These are phyloP conservation scores for Cochlearius cochlearius DNA, from an alignment of 2,113 vertebrate species.

Conservation along the genomic window DNA sequence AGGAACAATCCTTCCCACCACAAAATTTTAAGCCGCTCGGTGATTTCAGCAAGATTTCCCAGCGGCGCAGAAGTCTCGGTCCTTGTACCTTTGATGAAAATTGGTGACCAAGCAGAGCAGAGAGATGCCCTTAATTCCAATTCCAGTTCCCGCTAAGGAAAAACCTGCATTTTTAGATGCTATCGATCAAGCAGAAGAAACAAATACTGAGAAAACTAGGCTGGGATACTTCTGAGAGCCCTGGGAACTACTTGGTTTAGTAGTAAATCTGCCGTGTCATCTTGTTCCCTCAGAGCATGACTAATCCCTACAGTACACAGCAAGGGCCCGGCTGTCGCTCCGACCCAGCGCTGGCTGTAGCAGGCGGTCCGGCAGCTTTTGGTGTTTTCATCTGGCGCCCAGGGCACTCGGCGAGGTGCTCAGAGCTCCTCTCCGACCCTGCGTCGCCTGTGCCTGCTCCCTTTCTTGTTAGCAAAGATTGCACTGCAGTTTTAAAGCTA, in stretches of 20 bases:
- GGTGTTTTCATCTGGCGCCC: background rate
- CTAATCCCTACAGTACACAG: background rate
- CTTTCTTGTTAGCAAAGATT: background rate
- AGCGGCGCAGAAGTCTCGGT: rapidly evolving
- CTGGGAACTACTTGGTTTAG: background rate
- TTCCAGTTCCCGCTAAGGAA: background rate
- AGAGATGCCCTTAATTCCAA: background rate
- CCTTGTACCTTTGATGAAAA: background rate
- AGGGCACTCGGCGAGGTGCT: rapidly evolving
- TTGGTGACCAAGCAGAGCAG: background rate
- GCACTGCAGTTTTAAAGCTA: background rate
- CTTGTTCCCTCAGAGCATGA: background rate
- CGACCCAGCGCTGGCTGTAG: rapidly evolving
- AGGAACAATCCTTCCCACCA: background rate
- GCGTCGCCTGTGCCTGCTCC: rapidly evolving
- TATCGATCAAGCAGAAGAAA: background rate
- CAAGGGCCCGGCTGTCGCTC: background rate
- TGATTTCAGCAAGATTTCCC: background rate
- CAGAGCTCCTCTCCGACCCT: background rate
- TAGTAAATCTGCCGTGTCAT: background rate
- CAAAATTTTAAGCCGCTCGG: background rate
- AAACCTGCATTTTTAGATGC: background rate
- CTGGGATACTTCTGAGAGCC: background rate
- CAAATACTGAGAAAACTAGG: background rate
- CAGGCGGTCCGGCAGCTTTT: background rate